Conservation (phyloP, 2,797 vertebrate genomes). For the Megalops cyprinoides region DNA sequence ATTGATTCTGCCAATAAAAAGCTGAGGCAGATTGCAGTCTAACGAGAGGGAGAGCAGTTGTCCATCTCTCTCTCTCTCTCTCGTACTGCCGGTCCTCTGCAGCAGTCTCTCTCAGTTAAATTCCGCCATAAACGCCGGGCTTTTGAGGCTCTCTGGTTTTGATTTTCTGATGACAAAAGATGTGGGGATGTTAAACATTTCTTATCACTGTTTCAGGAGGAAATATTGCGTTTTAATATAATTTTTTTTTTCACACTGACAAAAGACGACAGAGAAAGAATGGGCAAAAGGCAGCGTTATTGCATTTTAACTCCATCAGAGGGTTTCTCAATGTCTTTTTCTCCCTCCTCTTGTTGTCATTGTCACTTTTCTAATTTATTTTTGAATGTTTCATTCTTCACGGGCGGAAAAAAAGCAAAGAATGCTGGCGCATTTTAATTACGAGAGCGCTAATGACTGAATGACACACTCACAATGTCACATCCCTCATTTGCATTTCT, state of each 20-base stretch:
- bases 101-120: constrained; percentile 32
- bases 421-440: constrained; percentile 28
- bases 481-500: constrained; percentile 51
- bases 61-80: constrained; percentile 17
- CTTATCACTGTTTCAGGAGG: constrained; percentile 35
- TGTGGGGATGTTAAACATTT: constrained; percentile 50
- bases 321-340: constrained; percentile 19
- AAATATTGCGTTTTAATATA: constrained; percentile 44
- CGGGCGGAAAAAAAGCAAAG: constrained; percentile 2
- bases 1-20: constrained; percentile 22
- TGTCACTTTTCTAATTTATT: constrained; percentile 65
- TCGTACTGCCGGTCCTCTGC: neutral
- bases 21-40: neutral
- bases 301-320: constrained; percentile 50
- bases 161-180: constrained; percentile 47
- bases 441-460: constrained; percentile 41
- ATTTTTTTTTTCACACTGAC: constrained; percentile 39
- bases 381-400: constrained; percentile 45
- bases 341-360: constrained; percentile 56
- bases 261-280: constrained; percentile 41
- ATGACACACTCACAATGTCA: constrained; percentile 52
- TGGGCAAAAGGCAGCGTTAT: constrained; percentile 43
- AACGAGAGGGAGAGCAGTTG: neutral
- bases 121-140: constrained; percentile 20
- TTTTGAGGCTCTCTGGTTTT: constrained; percentile 25